These are phyloP conservation scores for Corydoras sp. DNA, from an alignment of 2,113 vertebrate genomes.

Conservation along the genomic window DNA sequence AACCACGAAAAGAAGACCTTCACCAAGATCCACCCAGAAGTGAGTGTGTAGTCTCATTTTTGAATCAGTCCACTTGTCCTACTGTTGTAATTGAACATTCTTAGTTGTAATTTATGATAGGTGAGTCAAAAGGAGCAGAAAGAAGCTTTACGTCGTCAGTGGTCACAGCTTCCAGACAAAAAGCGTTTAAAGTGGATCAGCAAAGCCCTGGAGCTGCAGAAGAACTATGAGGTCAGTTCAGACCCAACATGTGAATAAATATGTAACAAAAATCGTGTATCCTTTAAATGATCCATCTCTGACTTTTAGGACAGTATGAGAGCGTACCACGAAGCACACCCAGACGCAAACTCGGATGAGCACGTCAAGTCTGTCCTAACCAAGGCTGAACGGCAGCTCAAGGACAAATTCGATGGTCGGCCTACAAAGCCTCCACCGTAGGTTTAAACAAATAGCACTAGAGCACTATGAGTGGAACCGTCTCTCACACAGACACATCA, in stretches of 20 bases:
- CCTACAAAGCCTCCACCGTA: constrained; percentile 74
- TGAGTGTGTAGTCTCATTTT: constrained; percentile 20
- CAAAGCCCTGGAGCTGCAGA: constrained; percentile 75
- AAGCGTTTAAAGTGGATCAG: constrained; percentile 75
- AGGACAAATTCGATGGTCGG: constrained; percentile 74
- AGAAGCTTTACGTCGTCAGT: constrained; percentile 69
- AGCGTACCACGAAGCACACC: constrained; percentile 64
- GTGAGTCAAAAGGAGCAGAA: constrained; percentile 74
- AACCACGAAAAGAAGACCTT: constrained; percentile 75
- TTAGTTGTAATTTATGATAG: constrained; percentile 38
- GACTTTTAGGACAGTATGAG: constrained; percentile 60
- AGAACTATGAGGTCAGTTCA: constrained; percentile 63
- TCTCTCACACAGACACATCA: no score
- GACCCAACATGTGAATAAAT: not conserved
- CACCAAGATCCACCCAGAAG: constrained; percentile 72
- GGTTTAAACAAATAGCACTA: constrained; percentile 2
- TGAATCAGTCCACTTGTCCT: no score
- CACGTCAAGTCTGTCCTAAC: constrained; percentile 71
- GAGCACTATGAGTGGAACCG: no score
- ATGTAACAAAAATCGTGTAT: not conserved
- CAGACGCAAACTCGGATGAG: constrained; percentile 62
- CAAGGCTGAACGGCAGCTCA: constrained; percentile 72
- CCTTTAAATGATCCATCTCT: not conserved
- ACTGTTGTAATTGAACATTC: no score
- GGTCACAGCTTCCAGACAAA: constrained; percentile 74